Conservation (phyloP, 2,797 vertebrate genomes). For the Paedocypris micromegethes region DNA sequence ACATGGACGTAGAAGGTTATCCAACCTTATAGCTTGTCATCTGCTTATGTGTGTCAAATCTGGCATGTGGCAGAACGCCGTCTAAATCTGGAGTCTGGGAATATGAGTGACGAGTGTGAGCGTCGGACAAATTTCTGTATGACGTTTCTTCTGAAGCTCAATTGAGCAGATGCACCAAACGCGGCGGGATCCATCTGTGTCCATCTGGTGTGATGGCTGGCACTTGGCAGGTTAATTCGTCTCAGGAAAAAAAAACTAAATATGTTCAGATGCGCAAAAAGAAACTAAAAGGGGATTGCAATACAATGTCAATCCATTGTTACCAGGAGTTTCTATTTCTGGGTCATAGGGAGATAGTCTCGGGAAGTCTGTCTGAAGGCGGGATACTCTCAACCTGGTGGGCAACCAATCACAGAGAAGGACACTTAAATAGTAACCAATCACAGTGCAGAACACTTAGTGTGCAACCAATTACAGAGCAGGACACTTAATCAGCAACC, state of each 20-base stretch:
- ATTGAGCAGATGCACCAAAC: constrained; percentile 57
- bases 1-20: neutral
- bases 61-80: constrained; percentile 58
- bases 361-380: no score
- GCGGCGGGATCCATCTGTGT: constrained; percentile 67
- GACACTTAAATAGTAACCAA: no score
- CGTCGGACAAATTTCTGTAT: constrained; percentile 58
- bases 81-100: constrained; percentile 57
- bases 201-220: constrained; percentile 63
- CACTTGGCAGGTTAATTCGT: constrained; percentile 39
- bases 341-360: no score
- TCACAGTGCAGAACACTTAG: no score
- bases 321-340: no score
- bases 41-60: constrained; percentile 46
- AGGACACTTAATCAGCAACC: no score
- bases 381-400: no score
- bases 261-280: constrained; percentile 7
- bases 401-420: no score
- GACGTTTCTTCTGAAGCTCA: constrained; percentile 54
- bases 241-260: constrained; percentile 30
- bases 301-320: no score
- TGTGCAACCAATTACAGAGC: no score
- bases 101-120: constrained; percentile 36
- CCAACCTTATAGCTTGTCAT: constrained; percentile 48
- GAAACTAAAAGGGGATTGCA: neutral